Conservation (phyloP, 2,797 vertebrate genomes). For the Lagorchestes hirsutus region DNA sequence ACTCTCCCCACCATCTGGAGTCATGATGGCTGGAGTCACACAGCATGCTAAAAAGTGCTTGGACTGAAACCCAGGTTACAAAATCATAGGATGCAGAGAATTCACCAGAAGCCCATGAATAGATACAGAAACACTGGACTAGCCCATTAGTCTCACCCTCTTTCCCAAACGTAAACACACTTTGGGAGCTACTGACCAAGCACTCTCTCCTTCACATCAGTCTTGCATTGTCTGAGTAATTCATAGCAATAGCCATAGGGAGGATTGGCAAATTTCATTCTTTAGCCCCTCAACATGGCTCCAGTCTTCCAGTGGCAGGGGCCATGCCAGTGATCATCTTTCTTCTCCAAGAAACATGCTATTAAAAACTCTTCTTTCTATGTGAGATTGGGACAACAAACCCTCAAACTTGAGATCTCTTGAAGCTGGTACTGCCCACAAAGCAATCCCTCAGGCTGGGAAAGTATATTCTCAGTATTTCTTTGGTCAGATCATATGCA, state of each 20-base stretch:
- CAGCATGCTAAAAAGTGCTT: not conserved
- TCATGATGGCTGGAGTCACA: not conserved
- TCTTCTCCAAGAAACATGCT: not conserved
- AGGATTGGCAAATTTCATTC: not conserved
- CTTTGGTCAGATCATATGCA: not conserved
- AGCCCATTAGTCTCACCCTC: not conserved
- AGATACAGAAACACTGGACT: not conserved
- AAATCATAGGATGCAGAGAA: not conserved
- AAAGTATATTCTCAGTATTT: not conserved
- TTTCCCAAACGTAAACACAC: not conserved
- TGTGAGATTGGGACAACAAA: not conserved
- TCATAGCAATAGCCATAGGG: not conserved
- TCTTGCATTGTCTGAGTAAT: not conserved
- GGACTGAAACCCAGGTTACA: not conserved
- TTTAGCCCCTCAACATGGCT: not conserved
- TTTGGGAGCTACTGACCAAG: not conserved
- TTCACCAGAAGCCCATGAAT: not conserved
- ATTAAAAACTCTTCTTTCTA: not conserved
- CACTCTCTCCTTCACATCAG: not conserved
- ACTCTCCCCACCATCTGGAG: not conserved
- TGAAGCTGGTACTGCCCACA: not conserved
- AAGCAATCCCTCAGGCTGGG: not conserved
- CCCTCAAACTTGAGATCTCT: not conserved
- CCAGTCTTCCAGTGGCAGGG: not conserved
- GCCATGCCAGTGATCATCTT: not conserved